Base-by-base conservation (phyloP, 2,797 vertebrate species). In the Enoplosus armatus region DNA sequence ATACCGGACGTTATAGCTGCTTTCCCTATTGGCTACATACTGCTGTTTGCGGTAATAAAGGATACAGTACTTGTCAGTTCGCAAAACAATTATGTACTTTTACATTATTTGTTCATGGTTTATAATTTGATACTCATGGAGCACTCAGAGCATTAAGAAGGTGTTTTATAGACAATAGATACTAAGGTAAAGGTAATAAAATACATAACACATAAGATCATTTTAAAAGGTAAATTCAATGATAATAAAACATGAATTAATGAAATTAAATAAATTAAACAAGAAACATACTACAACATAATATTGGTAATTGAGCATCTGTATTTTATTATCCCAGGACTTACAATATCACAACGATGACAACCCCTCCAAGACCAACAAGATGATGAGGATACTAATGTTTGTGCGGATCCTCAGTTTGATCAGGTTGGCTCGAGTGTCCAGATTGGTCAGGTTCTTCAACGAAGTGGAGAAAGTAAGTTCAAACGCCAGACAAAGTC, bases 391-490 rank as follows among this genome's bases (percentile, higher is more conserved):
- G 67, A 95, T 96, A 43, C 90, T 96, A 69, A 96, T 96, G 94
- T 96, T 96, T 51, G 94, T 95, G 65, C 87, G 95, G 63, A 96
- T 96, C 85, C 87, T 96, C 76, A 96, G 95, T 61, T 80, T 96
- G 78, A 92, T 96, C 75, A 81, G 95, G 8, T 87, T 96, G 59
- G 93, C 95, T 33, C 93, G 94, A 5, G 95, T 96, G 16, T 95
- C 95, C 72, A 84, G 95, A 8, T 87, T 95, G 39, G 94, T 96
- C 79, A 65, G 95, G 56, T 95, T 95, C 88, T 95, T 95, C 79
- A 96, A 96, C 24, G 96, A 96, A 72, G 95, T 95, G 76, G 95
- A 96, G 87, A 94, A 95, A 89, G 95, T 96, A 75, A 90, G 94
- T 87, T 73, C 8, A 67, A 43, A 41, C 6, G 2, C 3, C 51